A percentile compares a stretch with the other conserved stretches of the same genome.
Evolutionary conservation across 2,797 vertebrate species (phyloP).

Genomic region (Trichosurus vulpecula): DNA sequence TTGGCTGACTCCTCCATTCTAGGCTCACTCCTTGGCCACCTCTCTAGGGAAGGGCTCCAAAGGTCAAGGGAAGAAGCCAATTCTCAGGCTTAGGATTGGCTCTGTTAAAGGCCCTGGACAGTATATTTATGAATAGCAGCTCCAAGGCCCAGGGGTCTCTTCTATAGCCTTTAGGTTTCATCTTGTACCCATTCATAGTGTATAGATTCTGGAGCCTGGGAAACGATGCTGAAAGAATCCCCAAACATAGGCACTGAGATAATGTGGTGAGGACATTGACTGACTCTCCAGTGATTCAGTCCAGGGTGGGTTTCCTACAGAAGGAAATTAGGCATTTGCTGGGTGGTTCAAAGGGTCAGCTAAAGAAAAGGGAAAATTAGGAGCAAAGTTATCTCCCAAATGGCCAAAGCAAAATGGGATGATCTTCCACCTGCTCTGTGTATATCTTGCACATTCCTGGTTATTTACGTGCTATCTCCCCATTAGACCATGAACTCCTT

Average conservation of each 20-base stretch:
- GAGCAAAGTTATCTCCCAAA: neutral
- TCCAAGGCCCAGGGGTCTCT: neutral
- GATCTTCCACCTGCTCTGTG: neutral
- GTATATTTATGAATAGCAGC: conserved; percentile 38
- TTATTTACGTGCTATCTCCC: neutral
- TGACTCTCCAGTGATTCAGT: neutral
- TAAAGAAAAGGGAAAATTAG: neutral
- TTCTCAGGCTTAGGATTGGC: conserved; percentile 23
- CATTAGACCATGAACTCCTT: neutral
- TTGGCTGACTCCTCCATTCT: conserved; percentile 30
- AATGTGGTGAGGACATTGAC: neutral
- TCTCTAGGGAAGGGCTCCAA: conserved; percentile 44
- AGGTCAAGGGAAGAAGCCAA: conserved; percentile 61
- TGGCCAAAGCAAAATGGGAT: neutral
- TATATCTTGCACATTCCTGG: neutral
- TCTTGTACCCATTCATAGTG: neutral
- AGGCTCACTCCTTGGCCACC: neutral
- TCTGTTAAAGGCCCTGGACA: conserved; percentile 41
- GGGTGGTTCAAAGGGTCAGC: neutral
- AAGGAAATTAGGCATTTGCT: neutral
- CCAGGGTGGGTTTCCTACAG: neutral
- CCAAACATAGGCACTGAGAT: neutral
- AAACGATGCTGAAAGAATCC: neutral
- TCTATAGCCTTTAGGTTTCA: neutral
- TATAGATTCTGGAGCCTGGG: neutral